These are phyloP conservation scores for Geotrypetes seraphini DNA, from an alignment of 2,797 vertebrate species.

Conservation along the genomic window DNA sequence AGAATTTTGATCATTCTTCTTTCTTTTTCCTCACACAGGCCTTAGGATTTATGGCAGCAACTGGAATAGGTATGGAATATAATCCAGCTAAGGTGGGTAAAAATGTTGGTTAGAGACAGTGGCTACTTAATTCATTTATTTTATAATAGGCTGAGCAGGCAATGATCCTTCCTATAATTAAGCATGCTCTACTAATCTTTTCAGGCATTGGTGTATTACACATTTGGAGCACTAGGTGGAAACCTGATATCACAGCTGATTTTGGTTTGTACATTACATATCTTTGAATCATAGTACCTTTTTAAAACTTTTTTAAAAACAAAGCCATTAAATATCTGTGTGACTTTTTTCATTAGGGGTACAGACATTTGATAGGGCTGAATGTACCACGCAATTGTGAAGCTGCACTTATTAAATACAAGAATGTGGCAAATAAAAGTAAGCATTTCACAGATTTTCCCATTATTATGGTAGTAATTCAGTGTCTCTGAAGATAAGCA, in stretches of 20 bases:
- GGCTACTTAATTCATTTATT: too few relatives aligned
- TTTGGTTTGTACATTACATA: conserved; percentile 34
- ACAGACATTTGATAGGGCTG: conserved; percentile 41
- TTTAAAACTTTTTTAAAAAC: not conserved
- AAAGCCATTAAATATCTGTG: conserved; percentile 6
- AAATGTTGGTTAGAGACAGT: too few relatives aligned
- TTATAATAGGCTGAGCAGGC: not conserved
- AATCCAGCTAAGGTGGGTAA: conserved; percentile 50
- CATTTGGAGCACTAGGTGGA: conserved; percentile 43
- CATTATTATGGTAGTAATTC: too few relatives aligned
- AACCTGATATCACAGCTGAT: conserved; percentile 44
- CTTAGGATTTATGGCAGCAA: conserved; percentile 44
- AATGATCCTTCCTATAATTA: not conserved
- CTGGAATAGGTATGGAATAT: conserved; percentile 42
- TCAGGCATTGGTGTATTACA: conserved; percentile 44
- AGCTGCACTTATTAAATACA: conserved; percentile 39
- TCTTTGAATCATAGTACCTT: too few relatives aligned
- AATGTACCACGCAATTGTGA: conserved; percentile 42
- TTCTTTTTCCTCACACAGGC: conserved; percentile 23
- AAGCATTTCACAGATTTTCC: conserved; percentile 10
- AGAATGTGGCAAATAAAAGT: conserved; percentile 41
- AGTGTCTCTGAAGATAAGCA: too few relatives aligned
- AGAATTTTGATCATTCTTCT: too few relatives aligned
- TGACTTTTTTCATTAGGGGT: conserved; percentile 29
- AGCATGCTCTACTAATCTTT: not conserved